Percentiles rank a stretch among this genome's conserved stretches.
phyloP scores from a whole-genome alignment of 2,888 invertebrate species.

The Oxycera nigricornis region DNA sequence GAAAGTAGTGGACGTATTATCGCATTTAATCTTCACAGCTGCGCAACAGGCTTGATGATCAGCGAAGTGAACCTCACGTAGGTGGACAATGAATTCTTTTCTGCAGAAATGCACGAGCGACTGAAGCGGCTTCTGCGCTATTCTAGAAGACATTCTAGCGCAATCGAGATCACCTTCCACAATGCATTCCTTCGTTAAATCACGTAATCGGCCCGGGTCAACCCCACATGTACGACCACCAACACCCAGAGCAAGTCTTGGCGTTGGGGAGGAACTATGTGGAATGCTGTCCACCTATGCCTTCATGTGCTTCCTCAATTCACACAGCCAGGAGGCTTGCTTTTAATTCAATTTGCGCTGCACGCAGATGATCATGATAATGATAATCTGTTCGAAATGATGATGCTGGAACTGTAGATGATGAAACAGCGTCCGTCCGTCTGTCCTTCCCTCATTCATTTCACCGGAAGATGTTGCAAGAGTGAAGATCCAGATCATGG shows the following conservation, averaged over 20 bases:
- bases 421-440: not conserved
- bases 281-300: constrained; percentile 31
- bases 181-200: constrained; percentile 11
- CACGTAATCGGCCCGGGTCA: not conserved
- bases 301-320: constrained; percentile 33
- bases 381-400: not conserved
- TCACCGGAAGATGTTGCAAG: not conserved
- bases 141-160: not conserved
- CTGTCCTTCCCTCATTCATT: not conserved
- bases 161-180: not conserved
- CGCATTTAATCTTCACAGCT: too few species aligned
- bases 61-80: too few species aligned
- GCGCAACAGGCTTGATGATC: too few species aligned
- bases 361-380: not conserved
- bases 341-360: constrained; percentile 18
- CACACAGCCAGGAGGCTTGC: not conserved
- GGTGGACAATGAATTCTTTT: too few species aligned
- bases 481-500: not conserved
- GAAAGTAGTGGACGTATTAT: too few species aligned
- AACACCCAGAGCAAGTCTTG: not conserved
- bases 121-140: too few species aligned
- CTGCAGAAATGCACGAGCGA: too few species aligned
- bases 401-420: not conserved
- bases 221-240: not conserved
- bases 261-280: not conserved